A percentile compares a stretch with the other conserved stretches of the same genome.
Evolutionary conservation across 2,113 vertebrate genomes (phyloP).

Genomic region (Chloropsis hardwickii): DNA sequence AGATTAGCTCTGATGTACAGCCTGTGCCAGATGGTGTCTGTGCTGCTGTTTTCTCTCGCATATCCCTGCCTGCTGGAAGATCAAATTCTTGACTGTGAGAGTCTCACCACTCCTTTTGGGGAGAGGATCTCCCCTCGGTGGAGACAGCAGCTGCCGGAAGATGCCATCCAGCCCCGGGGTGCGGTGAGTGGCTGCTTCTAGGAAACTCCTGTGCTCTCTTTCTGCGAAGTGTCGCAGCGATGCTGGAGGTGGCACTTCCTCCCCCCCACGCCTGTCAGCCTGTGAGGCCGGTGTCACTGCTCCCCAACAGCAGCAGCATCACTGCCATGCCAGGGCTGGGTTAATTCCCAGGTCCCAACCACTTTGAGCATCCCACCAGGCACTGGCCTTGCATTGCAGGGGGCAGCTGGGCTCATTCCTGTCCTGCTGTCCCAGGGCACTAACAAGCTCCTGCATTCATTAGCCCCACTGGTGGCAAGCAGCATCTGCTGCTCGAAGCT

Average conservation of each 20-base stretch:
- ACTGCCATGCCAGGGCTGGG: neutral
- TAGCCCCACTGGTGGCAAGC: neutral
- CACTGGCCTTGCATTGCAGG: neutral
- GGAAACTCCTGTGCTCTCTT: constrained; percentile 7
- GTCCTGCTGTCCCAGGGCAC: neutral
- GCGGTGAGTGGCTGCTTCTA: neutral
- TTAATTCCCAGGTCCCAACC: accelerated
- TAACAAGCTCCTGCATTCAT: neutral
- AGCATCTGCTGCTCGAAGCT: neutral
- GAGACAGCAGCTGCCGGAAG: neutral
- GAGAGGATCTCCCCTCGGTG: accelerated
- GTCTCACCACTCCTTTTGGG: neutral
- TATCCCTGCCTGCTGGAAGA: neutral
- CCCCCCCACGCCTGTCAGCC: accelerated
- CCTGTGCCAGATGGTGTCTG: neutral
- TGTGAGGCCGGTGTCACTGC: neutral
- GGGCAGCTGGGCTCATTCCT: neutral
- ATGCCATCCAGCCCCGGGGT: accelerated
- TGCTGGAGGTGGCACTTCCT: neutral
- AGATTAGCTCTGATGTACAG: neutral
- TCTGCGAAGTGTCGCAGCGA: accelerated
- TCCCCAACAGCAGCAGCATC: neutral
- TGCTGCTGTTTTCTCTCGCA: accelerated
- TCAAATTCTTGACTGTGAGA: neutral
- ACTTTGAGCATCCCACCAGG: neutral